These are phyloP conservation scores for Microcebus tavaratra DNA, from an alignment of 2,113 vertebrate species.

Conservation along the genomic window DNA sequence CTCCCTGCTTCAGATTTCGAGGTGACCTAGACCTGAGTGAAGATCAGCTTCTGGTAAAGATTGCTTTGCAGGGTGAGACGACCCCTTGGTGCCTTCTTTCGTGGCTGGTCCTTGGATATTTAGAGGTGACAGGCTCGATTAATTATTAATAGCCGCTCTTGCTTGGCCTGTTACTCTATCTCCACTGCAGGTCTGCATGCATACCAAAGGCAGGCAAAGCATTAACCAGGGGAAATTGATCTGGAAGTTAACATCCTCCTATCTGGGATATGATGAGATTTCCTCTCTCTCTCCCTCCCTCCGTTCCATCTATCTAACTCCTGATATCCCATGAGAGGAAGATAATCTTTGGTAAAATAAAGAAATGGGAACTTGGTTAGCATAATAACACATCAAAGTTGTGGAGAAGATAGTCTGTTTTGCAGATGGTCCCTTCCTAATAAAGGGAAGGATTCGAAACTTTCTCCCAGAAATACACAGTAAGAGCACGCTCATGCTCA, in stretches of 20 bases:
- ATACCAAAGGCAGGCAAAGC: neutral
- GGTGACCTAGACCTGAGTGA: neutral
- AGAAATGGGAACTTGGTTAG: neutral
- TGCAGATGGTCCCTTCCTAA: neutral
- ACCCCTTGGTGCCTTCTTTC: neutral
- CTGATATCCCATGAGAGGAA: neutral
- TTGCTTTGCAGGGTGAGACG: neutral
- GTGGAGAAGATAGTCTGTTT: neutral
- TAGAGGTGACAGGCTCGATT: constrained; percentile 17
- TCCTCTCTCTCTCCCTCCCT: neutral
- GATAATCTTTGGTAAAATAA: constrained; percentile 39
- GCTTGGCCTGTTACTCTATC: neutral
- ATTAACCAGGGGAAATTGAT: neutral
- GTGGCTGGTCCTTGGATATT: neutral
- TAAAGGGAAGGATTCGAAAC: neutral
- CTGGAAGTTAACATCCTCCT: neutral
- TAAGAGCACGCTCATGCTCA: neutral
- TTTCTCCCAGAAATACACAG: neutral
- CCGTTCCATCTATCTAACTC: neutral
- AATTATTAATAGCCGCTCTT: constrained; percentile 45
- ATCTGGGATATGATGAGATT: neutral
- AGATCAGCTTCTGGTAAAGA: constrained; percentile 45
- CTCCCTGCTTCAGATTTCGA: neutral
- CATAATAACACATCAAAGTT: constrained; percentile 7
- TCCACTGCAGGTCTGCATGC: neutral